Conservation (phyloP, 2,797 vertebrate species). For the Chromobotia macracanthus region DNA sequence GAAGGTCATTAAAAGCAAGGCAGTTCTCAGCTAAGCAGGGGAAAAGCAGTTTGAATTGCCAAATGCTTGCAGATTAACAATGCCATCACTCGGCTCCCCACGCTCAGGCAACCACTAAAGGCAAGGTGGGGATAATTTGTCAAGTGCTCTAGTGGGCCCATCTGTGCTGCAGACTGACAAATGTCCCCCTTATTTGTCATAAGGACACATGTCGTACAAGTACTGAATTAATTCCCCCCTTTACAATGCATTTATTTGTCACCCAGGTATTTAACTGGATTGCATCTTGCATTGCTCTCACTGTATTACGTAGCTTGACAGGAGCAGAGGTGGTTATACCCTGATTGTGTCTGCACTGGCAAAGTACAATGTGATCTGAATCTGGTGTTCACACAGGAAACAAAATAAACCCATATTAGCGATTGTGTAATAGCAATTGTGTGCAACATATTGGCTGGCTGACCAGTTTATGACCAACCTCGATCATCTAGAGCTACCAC, state of each 20-base stretch:
- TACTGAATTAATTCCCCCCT: conserved; percentile 77
- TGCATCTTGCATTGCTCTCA: conserved; percentile 63
- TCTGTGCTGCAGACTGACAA: conserved; percentile 82
- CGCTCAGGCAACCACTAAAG: conserved; percentile 69
- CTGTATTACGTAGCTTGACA: conserved; percentile 72
- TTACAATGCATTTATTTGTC: conserved; percentile 80
- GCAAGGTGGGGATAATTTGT: conserved; percentile 77
- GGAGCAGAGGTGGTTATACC: conserved; percentile 65
- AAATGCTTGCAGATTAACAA: conserved; percentile 68
- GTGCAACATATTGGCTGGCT: too few species aligned
- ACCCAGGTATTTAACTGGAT: conserved; percentile 76
- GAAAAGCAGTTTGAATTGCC: conserved; percentile 56
- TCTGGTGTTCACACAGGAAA: not conserved
- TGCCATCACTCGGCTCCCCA: conserved; percentile 52
- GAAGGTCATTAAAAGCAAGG: conserved; percentile 67
- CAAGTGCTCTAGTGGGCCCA: conserved; percentile 76
- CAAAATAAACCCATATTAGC: too few species aligned
- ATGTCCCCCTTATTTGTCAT: conserved; percentile 83
- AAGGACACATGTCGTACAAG: conserved; percentile 81
- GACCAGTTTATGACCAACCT: not conserved
- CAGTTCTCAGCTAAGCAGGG: conserved; percentile 42
- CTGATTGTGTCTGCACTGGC: conserved; percentile 53
- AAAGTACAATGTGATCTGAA: conserved; percentile 6
- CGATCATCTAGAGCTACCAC: not conserved
- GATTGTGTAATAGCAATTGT: too few species aligned